Percentiles rank a stretch among this genome's conserved stretches.
Evolutionary conservation across 2,797 vertebrate species (phyloP).

Genomic region (Cyprinella venusta): DNA sequence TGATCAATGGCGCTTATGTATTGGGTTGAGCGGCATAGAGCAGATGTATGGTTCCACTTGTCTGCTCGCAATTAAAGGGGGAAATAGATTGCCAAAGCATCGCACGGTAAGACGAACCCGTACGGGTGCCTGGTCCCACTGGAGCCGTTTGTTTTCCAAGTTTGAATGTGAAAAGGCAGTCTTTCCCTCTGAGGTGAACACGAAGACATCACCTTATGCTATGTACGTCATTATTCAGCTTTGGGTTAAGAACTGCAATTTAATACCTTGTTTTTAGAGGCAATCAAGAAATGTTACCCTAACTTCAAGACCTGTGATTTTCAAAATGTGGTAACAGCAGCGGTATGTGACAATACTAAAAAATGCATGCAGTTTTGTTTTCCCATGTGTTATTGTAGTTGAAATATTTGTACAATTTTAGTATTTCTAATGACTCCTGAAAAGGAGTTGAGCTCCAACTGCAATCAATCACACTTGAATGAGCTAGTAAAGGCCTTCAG

Average conservation of each 20-base stretch:
- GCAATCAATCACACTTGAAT: neutral
- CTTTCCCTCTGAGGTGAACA: slow-evolving; percentile 56
- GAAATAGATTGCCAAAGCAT: slow-evolving; percentile 66
- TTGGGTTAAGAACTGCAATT: slow-evolving; percentile 11
- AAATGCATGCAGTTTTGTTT: neutral
- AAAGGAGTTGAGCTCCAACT: neutral
- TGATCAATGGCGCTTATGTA: slow-evolving; percentile 85
- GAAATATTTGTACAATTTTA: neutral
- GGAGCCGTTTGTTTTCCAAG: slow-evolving; percentile 63
- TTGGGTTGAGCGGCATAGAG: slow-evolving; percentile 79
- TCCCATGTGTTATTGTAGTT: neutral
- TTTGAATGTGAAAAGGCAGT: slow-evolving; percentile 57
- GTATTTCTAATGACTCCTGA: neutral
- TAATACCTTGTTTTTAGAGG: slow-evolving; percentile 21
- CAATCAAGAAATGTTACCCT: slow-evolving; percentile 13
- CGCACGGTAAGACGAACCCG: slow-evolving; percentile 62
- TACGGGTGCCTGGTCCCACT: slow-evolving; percentile 46
- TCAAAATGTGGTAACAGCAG: too few relatives aligned
- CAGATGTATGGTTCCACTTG: slow-evolving; percentile 79
- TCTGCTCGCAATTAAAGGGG: slow-evolving; percentile 66
- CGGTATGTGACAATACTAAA: too few relatives aligned
- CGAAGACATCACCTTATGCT: slow-evolving; percentile 17
- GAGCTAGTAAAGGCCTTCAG: neutral
- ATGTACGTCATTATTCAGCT: slow-evolving; percentile 29
- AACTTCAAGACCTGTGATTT: neutral